Base-by-base conservation (phyloP, 2,888 invertebrate genomes). In the Eumerus sabulonum region DNA sequence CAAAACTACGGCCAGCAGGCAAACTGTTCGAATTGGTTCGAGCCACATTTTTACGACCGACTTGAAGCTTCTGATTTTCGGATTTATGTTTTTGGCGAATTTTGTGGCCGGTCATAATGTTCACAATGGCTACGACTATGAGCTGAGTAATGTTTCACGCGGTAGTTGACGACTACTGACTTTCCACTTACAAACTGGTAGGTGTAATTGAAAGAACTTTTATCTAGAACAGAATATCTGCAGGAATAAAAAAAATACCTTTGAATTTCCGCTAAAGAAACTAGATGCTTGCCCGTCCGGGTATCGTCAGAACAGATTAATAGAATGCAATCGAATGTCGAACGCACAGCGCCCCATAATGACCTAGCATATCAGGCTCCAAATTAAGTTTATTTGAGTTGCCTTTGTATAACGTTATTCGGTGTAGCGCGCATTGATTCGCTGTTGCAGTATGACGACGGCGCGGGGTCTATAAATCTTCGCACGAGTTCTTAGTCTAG, bases 371-470 rank as follows among this genome's bases (percentile, higher is more conserved):
- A 68, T 79, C 77, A 68, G 18, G 67, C 44, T 67, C 53, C 63
- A 73, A 73, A 79, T 79, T 73, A 73, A 73, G 77, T 79, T 79
- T 81, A 81, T 74, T 81, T 81, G 74, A 81, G 60, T 81, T 81
- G 54, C 60, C 64, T 74, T 81, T 74, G 64, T 74, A 35, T n/a
- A n/a, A 12, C 7, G 42, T 63, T 62, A 42, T 74, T 74, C 74
- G 68, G 64, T 53, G 19, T 27, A 27, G 27, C 27, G 27, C 27
- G 27, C n/a, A n/a, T 27, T 38, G 40, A 42, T 51, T 17, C 18
- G 19, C 42, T 47, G 51, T 40, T 53, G 16, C 54, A 27, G 45
- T 36, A 45, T 36, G 51, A 4, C 19, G 53, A 13, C 48, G 36
- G 59, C 38, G 60, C 40, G 50, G 59, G 44, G 9, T 40, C 60